Conservation (phyloP, 2,113 vertebrate species). For the Rhinolophus sinicus region DNA sequence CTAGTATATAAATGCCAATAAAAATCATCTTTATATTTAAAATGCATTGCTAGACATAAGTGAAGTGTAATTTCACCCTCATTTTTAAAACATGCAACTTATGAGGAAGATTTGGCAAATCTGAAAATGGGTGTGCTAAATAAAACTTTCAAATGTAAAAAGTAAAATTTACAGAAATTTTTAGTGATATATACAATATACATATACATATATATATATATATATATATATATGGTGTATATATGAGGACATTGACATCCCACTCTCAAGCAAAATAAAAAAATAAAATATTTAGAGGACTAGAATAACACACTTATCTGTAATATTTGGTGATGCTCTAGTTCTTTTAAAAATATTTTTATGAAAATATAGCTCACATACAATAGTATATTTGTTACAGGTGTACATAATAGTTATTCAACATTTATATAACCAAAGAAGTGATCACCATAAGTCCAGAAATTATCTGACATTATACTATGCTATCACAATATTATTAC, state of each 20-base stretch:
- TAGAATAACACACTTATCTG: background rate
- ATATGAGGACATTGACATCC: background rate
- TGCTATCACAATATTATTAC: too few relatives aligned
- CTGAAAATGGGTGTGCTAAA: background rate
- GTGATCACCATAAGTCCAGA: too few relatives aligned
- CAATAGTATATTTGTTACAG: too few relatives aligned
- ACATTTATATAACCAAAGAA: too few relatives aligned
- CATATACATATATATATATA: too few relatives aligned
- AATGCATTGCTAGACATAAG: background rate
- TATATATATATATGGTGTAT: too few relatives aligned
- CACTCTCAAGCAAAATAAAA: background rate
- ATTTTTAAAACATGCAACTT: too few relatives aligned
- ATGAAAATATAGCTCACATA: too few relatives aligned
- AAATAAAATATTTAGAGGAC: background rate
- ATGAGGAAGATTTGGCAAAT: background rate
- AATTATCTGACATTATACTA: too few relatives aligned
- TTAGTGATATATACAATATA: too few relatives aligned
- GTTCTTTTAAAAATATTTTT: background rate
- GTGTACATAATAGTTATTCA: too few relatives aligned
- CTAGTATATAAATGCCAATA: background rate
- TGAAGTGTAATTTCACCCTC: background rate
- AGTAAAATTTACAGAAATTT: background rate
- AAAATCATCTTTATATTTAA: background rate
- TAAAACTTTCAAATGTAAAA: background rate
- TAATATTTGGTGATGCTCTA: background rate